Evolutionary conservation across 2,797 vertebrate species (phyloP).

Genomic region (Anabas testudineus): DNA sequence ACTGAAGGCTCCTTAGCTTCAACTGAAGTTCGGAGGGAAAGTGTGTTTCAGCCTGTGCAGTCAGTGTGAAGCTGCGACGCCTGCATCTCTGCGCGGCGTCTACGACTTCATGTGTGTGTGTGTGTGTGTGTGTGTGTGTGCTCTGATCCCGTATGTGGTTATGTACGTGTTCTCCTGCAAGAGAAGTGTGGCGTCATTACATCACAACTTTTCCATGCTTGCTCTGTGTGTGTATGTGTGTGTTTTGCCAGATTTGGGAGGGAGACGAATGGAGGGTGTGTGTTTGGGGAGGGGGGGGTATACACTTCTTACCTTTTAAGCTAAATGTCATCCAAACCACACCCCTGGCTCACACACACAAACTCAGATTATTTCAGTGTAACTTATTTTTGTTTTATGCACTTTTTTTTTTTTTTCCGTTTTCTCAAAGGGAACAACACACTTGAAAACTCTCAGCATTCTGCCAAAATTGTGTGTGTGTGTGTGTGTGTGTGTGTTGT

Average conservation of each 20-base stretch:
- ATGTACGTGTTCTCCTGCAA: constrained; percentile 59
- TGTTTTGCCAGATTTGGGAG: constrained; percentile 52
- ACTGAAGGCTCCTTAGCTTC: constrained; percentile 31
- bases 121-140: constrained; percentile 22
- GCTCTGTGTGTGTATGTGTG: constrained; percentile 60
- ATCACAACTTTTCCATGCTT: constrained; percentile 82
- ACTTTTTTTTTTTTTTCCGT: constrained; percentile 7
- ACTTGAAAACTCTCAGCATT: constrained; percentile 30
- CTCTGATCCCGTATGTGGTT: constrained; percentile 30
- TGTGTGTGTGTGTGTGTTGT: constrained; percentile 34
- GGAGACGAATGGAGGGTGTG: constrained; percentile 14
- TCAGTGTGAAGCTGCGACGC: constrained; percentile 54
- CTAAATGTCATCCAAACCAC: constrained; percentile 83
- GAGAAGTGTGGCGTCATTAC: constrained; percentile 72
- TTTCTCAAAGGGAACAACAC: constrained; percentile 44
- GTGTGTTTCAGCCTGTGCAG: constrained; percentile 43
- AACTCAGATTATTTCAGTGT: constrained; percentile 33
- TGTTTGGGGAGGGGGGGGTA: no score
- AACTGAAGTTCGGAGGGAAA: constrained; percentile 42
- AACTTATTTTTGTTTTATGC: constrained; percentile 21
- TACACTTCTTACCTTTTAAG: constrained; percentile 83
- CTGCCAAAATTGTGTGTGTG: constrained; percentile 30
- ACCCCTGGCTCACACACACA: constrained; percentile 58
- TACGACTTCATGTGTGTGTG: constrained; percentile 10
- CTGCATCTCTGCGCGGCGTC: constrained; percentile 30